Percentiles rank a stretch among this genome's conserved stretches.
phyloP scores from a whole-genome alignment of 2,113 vertebrate genomes.

The Pseudorectes ferrugineus region DNA sequence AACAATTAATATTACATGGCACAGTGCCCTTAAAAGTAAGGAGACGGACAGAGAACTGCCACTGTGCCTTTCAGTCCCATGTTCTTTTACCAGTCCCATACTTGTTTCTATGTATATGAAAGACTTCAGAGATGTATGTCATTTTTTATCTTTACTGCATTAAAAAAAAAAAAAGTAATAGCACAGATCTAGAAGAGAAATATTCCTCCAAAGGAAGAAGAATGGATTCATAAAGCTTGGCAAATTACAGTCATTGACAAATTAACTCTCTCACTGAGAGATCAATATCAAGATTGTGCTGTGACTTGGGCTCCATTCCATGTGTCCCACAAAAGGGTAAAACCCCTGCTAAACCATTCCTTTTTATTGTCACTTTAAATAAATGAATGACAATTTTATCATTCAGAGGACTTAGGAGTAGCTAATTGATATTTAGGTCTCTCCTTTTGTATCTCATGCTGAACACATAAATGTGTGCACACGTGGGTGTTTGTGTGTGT shows the following conservation, averaged over 20 bases:
- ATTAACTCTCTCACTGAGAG: constrained; percentile 49
- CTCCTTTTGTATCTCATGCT: neutral
- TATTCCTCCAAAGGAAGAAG: constrained; percentile 50
- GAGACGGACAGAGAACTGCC: neutral
- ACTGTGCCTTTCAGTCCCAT: neutral
- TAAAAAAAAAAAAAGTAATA: constrained; percentile 15
- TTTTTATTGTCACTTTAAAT: constrained; percentile 40
- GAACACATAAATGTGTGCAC: neutral
- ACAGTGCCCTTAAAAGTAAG: neutral
- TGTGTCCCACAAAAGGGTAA: constrained; percentile 23
- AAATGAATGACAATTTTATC: constrained; percentile 36
- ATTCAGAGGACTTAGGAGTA: neutral
- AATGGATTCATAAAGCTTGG: constrained; percentile 63
- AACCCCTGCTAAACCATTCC: constrained; percentile 4
- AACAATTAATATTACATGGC: neutral
- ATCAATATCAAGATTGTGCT: constrained; percentile 55
- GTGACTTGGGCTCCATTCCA: constrained; percentile 36
- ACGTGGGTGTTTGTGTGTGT: neutral
- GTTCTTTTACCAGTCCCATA: neutral
- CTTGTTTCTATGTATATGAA: neutral
- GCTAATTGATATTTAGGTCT: neutral
- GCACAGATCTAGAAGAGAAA: constrained; percentile 32
- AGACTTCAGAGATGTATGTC: neutral
- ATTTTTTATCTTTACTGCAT: constrained; percentile 43
- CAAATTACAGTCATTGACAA: constrained; percentile 65